A percentile compares a stretch with the other conserved stretches of the same genome.
phyloP scores from a whole-genome alignment of 2,113 vertebrate species.

The Varanus komodoensis region DNA sequence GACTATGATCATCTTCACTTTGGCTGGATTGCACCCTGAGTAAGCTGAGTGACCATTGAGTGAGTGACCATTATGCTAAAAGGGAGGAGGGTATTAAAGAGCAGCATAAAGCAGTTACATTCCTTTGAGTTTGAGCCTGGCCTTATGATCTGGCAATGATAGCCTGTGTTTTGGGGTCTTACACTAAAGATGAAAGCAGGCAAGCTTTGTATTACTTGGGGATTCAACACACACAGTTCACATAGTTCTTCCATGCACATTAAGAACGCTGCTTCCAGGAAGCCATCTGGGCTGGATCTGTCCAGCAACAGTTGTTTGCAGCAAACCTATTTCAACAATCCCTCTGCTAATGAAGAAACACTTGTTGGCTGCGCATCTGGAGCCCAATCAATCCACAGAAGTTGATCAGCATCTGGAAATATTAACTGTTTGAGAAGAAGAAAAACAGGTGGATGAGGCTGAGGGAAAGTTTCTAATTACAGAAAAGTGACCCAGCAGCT shows the following conservation, averaged over 20 bases:
- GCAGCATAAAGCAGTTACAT: slow-evolving; percentile 22
- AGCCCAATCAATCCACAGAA: slow-evolving; percentile 60
- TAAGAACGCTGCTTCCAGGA: slow-evolving; percentile 42
- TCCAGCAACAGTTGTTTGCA: slow-evolving; percentile 44
- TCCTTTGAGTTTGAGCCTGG: slow-evolving; percentile 37
- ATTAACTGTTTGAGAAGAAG: slow-evolving; percentile 52
- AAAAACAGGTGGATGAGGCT: slow-evolving; percentile 54
- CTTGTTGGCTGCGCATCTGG: slow-evolving; percentile 57
- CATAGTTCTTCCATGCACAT: slow-evolving; percentile 33
- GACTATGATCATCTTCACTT: background rate
- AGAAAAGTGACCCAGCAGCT: slow-evolving; percentile 36
- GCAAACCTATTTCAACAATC: slow-evolving; percentile 32
- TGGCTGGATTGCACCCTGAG: background rate
- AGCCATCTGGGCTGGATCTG: slow-evolving; percentile 59
- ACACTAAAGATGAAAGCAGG: slow-evolving; percentile 30
- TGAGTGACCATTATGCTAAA: background rate
- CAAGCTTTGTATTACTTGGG: slow-evolving; percentile 40
- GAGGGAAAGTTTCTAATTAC: slow-evolving; percentile 58
- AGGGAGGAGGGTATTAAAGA: background rate
- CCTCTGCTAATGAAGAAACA: slow-evolving; percentile 64
- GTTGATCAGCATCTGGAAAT: slow-evolving; percentile 70
- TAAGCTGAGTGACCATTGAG: background rate
- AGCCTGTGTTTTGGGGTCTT: slow-evolving; percentile 32
- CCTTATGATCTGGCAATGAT: slow-evolving; percentile 26
- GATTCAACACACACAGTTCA: background rate